Percentiles rank a stretch among this genome's conserved stretches.
Conservation (phyloP, 2,113 vertebrate genomes). For the Actenoides lindsayi region DNA sequence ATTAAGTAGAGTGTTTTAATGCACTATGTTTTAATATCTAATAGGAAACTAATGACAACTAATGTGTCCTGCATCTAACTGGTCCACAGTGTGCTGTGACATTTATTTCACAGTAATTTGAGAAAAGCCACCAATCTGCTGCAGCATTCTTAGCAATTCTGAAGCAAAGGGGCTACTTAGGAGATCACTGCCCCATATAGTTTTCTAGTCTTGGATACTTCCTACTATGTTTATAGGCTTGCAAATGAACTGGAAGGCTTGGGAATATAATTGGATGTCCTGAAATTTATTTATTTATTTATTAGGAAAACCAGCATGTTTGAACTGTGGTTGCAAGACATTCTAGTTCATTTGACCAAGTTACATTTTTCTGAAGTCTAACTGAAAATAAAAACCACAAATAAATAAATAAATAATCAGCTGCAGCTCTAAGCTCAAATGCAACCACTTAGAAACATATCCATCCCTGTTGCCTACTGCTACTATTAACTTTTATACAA, state of each 20-base stretch:
- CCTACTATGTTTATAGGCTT: not conserved
- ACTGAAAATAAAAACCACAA: not conserved
- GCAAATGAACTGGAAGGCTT: not conserved
- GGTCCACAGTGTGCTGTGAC: not conserved
- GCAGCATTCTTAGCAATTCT: not conserved
- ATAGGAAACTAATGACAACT: not conserved
- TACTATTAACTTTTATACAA: slow-evolving; percentile 51
- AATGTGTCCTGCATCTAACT: not conserved
- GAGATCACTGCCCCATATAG: not conserved
- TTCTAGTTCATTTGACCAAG: not conserved
- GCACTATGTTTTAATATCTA: not conserved
- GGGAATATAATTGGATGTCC: not conserved
- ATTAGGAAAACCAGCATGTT: not conserved
- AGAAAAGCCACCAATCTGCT: not conserved
- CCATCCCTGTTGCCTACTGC: not conserved
- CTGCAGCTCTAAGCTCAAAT: not conserved
- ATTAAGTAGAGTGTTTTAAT: not conserved
- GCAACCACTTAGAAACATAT: slow-evolving; percentile 17
- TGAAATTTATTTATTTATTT: not conserved
- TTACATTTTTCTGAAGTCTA: not conserved
- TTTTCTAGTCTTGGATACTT: not conserved
- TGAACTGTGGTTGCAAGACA: not conserved
- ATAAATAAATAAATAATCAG: not conserved
- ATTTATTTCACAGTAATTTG: not conserved
- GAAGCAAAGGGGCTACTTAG: not conserved